Evolutionary conservation across 2,888 invertebrate genomes (phyloP).

Genomic region (Drosophila merina): DNA sequence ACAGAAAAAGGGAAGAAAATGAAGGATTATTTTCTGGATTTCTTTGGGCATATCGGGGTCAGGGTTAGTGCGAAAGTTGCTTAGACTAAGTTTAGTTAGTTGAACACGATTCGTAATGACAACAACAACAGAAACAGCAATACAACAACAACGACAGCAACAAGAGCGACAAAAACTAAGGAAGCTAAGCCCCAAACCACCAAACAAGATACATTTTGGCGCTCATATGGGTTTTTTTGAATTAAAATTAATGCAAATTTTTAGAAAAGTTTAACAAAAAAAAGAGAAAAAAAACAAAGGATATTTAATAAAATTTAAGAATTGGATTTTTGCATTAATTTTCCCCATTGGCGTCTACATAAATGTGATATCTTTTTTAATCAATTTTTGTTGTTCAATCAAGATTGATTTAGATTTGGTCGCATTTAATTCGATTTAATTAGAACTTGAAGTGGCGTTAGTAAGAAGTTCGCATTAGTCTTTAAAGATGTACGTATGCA

Average conservation of each 20-base stretch:
- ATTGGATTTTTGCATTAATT: background rate
- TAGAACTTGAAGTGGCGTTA: slow-evolving; percentile 43
- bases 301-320: background rate
- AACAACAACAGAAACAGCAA: slow-evolving; percentile 49
- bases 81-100: slow-evolving; percentile 72
- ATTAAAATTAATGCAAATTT: slow-evolving; percentile 45
- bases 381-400: slow-evolving; percentile 6
- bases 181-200: slow-evolving; percentile 83
- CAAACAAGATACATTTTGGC: slow-evolving; percentile 53
- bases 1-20: slow-evolving; percentile 17
- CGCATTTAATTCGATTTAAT: background rate
- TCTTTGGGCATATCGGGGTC: slow-evolving; percentile 18
- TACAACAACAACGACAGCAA: slow-evolving; percentile 34
- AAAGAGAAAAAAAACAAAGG: background rate
- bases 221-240: slow-evolving; percentile 28
- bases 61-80: slow-evolving; percentile 73
- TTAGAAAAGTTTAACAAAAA: background rate
- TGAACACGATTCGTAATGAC: slow-evolving; percentile 69
- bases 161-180: slow-evolving; percentile 51
- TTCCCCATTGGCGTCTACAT: slow-evolving; percentile 41
- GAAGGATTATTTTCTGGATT: slow-evolving; percentile 8
- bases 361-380: slow-evolving; percentile 8
- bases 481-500: slow-evolving; percentile 52
- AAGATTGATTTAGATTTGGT: slow-evolving; percentile 6
- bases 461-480: slow-evolving; percentile 73